Percentiles rank a stretch among this genome's conserved stretches.
phyloP scores from a whole-genome alignment of 2,888 invertebrate genomes.

The Caprella mutica region DNA sequence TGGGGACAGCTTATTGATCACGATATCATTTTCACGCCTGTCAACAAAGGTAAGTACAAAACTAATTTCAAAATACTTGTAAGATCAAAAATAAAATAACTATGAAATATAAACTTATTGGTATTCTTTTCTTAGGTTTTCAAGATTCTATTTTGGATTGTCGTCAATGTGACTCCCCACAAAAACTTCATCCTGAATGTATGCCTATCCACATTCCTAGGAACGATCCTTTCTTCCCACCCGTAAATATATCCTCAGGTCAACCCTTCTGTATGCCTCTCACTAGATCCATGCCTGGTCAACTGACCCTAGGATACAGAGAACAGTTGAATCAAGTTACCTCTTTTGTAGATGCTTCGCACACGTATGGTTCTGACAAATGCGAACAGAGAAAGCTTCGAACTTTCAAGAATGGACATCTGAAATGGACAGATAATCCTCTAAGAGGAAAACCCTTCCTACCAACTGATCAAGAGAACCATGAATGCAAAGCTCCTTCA shows the following conservation, averaged over 20 bases:
- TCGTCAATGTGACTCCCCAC: slow-evolving; percentile 44
- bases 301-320: slow-evolving; percentile 45
- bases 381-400: slow-evolving; percentile 43
- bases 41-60: slow-evolving; percentile 38
- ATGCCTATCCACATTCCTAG: slow-evolving; percentile 46
- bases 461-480: slow-evolving; percentile 41
- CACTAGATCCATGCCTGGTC: slow-evolving; percentile 46
- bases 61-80: not conserved
- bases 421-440: slow-evolving; percentile 41
- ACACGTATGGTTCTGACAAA: slow-evolving; percentile 45
- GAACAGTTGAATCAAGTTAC: slow-evolving; percentile 47
- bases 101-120: not conserved
- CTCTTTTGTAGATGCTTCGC: slow-evolving; percentile 44
- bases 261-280: slow-evolving; percentile 46
- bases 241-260: slow-evolving; percentile 41
- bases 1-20: slow-evolving; percentile 50
- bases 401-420: slow-evolving; percentile 39
- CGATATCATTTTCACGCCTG: slow-evolving; percentile 48
- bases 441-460: slow-evolving; percentile 41
- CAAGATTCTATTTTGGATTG: slow-evolving; percentile 44
- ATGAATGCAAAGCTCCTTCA: slow-evolving; percentile 43
- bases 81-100: not conserved
- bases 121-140: slow-evolving; percentile 37
- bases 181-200: slow-evolving; percentile 46
- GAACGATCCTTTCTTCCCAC: slow-evolving; percentile 47